Conservation (phyloP, 2,888 invertebrate species). For the Lithophane leautieri region DNA sequence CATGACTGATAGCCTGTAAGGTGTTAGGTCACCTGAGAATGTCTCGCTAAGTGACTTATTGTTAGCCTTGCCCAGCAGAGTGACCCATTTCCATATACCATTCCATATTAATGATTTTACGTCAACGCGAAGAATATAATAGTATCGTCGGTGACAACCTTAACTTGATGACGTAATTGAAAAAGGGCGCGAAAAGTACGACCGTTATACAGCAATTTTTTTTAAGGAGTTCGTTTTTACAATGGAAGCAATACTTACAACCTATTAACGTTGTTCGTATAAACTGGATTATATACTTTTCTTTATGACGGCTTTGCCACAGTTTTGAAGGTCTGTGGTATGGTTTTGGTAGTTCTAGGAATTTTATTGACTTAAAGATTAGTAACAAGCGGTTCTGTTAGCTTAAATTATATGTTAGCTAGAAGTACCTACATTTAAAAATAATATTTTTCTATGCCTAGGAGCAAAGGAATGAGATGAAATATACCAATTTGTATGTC, state of each 20-base stretch:
- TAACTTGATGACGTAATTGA: slow-evolving; percentile 45
- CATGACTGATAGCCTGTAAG: slow-evolving; percentile 10
- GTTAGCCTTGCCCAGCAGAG: slow-evolving; percentile 49
- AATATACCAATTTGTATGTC: background rate
- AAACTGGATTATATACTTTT: slow-evolving; percentile 48
- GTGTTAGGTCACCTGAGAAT: slow-evolving; percentile 28
- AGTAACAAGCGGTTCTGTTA: background rate
- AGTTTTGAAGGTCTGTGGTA: slow-evolving; percentile 24
- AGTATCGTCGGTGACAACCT: slow-evolving; percentile 38
- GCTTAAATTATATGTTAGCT: slow-evolving; percentile 11
- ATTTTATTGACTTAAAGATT: slow-evolving; percentile 18
- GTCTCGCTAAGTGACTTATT: slow-evolving; percentile 54
- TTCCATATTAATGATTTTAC: slow-evolving; percentile 48
- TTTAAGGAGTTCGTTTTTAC: slow-evolving; percentile 21
- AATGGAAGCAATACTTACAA: slow-evolving; percentile 38
- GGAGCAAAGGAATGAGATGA: background rate
- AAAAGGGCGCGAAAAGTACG: slow-evolving; percentile 30
- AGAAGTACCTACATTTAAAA: background rate
- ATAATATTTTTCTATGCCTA: slow-evolving; percentile 1
- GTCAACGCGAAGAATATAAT: slow-evolving; percentile 44
- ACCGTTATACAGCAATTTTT: slow-evolving; percentile 24
- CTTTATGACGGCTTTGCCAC: slow-evolving; percentile 38
- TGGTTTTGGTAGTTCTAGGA: slow-evolving; percentile 28
- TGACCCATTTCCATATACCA: slow-evolving; percentile 43
- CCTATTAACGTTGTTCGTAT: slow-evolving; percentile 33